phyloP scores from a whole-genome alignment of 2,113 vertebrate species.

The Trematomus loennbergii region DNA sequence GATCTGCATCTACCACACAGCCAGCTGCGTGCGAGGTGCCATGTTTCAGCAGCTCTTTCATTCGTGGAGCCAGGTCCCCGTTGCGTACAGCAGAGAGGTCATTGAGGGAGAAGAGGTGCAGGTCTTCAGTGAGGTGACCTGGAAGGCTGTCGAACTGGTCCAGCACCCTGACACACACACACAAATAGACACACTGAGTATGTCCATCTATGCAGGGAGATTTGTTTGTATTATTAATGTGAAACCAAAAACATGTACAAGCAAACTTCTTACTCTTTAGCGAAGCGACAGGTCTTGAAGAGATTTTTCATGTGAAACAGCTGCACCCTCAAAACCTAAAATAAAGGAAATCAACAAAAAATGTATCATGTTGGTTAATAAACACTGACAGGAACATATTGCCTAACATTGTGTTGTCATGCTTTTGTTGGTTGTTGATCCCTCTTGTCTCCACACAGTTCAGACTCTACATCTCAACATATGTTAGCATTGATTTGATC shows the following conservation, averaged over 20 bases:
- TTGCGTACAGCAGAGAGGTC: conserved; percentile 90
- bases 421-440: too few relatives aligned
- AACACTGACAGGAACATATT: neutral
- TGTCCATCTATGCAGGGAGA: neutral
- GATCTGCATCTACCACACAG: conserved; percentile 88
- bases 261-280: conserved; percentile 89
- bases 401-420: too few relatives aligned
- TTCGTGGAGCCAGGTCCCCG: conserved; percentile 88
- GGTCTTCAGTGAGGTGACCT: conserved; percentile 95
- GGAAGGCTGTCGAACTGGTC: conserved; percentile 91
- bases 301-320: conserved; percentile 98
- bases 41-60: conserved; percentile 89
- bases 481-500: too few relatives aligned
- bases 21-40: conserved; percentile 88
- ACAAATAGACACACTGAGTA: neutral
- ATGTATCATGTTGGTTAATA: neutral
- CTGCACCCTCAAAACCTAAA: conserved; percentile 91
- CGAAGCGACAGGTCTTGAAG: conserved; percentile 94
- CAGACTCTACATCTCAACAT: too few relatives aligned
- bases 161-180: conserved; percentile 83
- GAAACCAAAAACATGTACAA: neutral
- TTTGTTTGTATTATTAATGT: neutral
- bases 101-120: conserved; percentile 93
- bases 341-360: neutral
- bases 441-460: too few relatives aligned